Evolutionary conservation across 2,797 vertebrate genomes (phyloP), one percentile per base, ranked within the genome.

Genomic region (Clangula hyemalis): DNA sequence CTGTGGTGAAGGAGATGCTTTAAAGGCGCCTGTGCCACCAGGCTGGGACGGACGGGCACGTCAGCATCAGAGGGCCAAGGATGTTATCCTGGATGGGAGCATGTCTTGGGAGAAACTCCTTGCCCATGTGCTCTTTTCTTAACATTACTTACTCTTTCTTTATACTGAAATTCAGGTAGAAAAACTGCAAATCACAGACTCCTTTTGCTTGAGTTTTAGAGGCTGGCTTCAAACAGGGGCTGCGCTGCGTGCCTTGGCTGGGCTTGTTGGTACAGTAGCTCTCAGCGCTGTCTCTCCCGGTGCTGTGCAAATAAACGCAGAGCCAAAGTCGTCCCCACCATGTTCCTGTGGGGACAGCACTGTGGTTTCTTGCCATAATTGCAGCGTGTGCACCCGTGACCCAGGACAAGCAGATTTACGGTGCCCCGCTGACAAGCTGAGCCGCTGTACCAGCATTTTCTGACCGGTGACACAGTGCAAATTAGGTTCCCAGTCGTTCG

Each of bases 291-390:
- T 72, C 56, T 43, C 43, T 83, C 54, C 69, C 22, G 18, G 38
- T n/a, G 19, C 41, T 34, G 18, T n/a, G 66, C 78, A 68, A 19
- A 8, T 45, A 11, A 47, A 47, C 5, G 13, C 27, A 16, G 43
- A 68, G 43, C 54, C 74, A 36, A 5, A 85, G 79, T 20, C 77
- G 18, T 27, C 53, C 58, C 51, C 32, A 72, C 4, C 38, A 41
- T 17, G 12, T 69, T 38, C 77, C 61, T 64, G 24, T 11, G 57
- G 2, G 4, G 17, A 28, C 51, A 18, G 20, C 1, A 0, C 6
- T 4, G 61, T 64, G 47, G 72, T 89, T 69, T 41, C 82, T 14
- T 21, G 30, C 60, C 4, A 0, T 43, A 1, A 61, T 11, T 82
- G 74, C 72, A 51, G n/a, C 32, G 3, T 18, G 4, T 64, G 49